phyloP scores from a whole-genome alignment of 1,140 invertebrate genomes.

The Conopomorpha cramerella region DNA sequence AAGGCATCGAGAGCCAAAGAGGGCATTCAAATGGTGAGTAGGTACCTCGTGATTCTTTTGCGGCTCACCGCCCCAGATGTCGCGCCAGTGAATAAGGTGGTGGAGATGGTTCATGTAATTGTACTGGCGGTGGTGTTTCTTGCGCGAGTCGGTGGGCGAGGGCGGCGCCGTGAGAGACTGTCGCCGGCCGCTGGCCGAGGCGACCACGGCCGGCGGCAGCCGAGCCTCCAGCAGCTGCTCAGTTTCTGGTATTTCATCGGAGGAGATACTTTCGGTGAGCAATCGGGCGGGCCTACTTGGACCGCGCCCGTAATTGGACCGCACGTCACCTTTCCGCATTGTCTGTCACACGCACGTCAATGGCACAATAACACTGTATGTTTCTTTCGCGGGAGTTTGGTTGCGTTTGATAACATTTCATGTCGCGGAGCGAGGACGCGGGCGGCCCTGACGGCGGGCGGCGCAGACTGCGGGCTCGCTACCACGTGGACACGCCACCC shows the following conservation, averaged over 20 bases:
- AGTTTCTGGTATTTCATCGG: constrained; percentile 45
- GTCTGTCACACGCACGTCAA: constrained; percentile 24
- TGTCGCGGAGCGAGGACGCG: constrained; percentile 8
- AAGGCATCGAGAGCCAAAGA: too few relatives aligned
- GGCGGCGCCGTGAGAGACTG: constrained; percentile 54
- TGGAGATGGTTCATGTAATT: constrained; percentile 52
- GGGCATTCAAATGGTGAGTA: too few relatives aligned
- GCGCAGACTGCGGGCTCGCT: constrained; percentile 36
- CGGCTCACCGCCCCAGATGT: constrained; percentile 46
- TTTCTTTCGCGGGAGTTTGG: constrained; percentile 11
- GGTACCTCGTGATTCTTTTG: constrained; percentile 50
- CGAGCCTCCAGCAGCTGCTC: constrained; percentile 35
- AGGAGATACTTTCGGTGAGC: constrained; percentile 41
- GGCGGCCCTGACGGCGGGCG: constrained; percentile 26
- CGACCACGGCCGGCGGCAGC: constrained; percentile 24
- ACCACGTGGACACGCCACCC: constrained; percentile 13
- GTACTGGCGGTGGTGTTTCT: constrained; percentile 38
- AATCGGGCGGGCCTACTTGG: constrained; percentile 19
- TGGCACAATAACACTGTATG: background rate
- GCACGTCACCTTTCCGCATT: constrained; percentile 26
- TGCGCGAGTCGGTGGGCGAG: constrained; percentile 44
- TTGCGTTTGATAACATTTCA: constrained; percentile 24
- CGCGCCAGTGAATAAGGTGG: constrained; percentile 51
- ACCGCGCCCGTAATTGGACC: constrained; percentile 16
- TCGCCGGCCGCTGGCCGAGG: constrained; percentile 21